phyloP scores from a whole-genome alignment of 1,140 invertebrate genomes.

The Leguminivora glycinivorella region DNA sequence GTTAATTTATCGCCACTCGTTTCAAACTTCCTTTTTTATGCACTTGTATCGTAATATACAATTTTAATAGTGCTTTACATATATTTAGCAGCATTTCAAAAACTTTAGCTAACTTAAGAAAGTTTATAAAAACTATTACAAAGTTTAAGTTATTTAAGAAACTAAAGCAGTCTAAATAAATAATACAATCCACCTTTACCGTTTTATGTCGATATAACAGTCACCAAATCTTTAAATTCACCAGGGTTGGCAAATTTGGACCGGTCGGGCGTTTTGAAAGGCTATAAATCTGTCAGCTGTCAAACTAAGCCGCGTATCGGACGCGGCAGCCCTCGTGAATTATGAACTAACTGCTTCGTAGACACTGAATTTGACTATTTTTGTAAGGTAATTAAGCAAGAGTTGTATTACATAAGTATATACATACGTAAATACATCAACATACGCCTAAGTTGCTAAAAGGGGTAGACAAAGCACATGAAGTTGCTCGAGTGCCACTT shows the following conservation, averaged over 20 bases:
- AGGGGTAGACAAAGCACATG: too few relatives aligned
- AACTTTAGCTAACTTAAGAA: too few relatives aligned
- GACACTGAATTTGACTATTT: conserved; percentile 26
- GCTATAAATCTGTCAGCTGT: conserved; percentile 73
- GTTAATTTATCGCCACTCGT: too few relatives aligned
- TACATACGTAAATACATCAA: too few relatives aligned
- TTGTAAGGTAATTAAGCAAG: conserved; percentile 19
- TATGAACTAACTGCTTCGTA: conserved; percentile 51
- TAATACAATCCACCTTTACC: not conserved
- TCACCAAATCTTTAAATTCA: conserved; percentile 12
- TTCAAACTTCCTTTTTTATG: too few relatives aligned
- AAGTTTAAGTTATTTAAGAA: not conserved
- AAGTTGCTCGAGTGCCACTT: too few relatives aligned
- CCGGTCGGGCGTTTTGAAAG: conserved; percentile 54
- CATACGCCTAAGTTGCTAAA: too few relatives aligned
- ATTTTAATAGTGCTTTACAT: too few relatives aligned
- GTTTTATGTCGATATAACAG: not conserved
- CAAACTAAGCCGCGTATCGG: conserved; percentile 75
- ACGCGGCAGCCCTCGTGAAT: conserved; percentile 60
- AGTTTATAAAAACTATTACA: too few relatives aligned
- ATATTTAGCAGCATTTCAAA: too few relatives aligned
- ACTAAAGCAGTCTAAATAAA: not conserved
- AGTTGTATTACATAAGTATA: not conserved
- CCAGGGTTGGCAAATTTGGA: conserved; percentile 40
- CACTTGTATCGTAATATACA: too few relatives aligned